phyloP scores from a whole-genome alignment of 1,140 invertebrate genomes.

The Achroia grisella region DNA sequence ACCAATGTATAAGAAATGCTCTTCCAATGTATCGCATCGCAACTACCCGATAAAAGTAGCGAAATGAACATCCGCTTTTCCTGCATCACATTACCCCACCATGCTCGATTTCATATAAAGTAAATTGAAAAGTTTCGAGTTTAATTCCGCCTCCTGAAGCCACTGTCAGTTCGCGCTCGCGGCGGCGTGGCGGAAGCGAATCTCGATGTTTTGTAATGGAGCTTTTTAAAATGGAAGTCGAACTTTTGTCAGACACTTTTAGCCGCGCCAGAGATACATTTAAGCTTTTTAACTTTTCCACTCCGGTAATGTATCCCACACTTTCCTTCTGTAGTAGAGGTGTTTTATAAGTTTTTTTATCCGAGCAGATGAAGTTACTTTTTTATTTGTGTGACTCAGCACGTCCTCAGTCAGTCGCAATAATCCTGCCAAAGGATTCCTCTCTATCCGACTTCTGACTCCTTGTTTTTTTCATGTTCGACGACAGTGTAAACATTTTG shows the following conservation, averaged over 20 bases:
- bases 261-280: conserved; percentile 71
- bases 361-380: conserved; percentile 42
- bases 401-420: conserved; percentile 32
- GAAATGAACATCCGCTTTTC: conserved; percentile 8
- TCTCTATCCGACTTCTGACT: conserved; percentile 29
- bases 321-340: conserved; percentile 52
- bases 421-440: conserved; percentile 42
- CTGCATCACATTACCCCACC: conserved; percentile 14
- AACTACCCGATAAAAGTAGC: not conserved
- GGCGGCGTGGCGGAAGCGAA: conserved; percentile 61
- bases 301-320: conserved; percentile 70
- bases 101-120: conserved; percentile 44
- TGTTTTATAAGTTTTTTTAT: conserved; percentile 61
- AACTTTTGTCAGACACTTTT: conserved; percentile 74
- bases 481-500: conserved; percentile 54
- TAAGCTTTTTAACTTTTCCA: conserved; percentile 74
- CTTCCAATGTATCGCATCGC: not conserved
- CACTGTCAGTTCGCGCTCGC: conserved; percentile 39
- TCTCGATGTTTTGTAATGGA: conserved; percentile 73
- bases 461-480: conserved; percentile 38
- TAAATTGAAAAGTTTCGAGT: conserved; percentile 57
- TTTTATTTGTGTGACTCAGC: conserved; percentile 50
- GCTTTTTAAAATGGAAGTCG: conserved; percentile 73
- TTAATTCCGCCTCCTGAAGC: conserved; percentile 48
- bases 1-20: too few species aligned